Evolutionary conservation across 1,140 invertebrate species (phyloP).

Genomic region (Leptoteleia sp.): DNA sequence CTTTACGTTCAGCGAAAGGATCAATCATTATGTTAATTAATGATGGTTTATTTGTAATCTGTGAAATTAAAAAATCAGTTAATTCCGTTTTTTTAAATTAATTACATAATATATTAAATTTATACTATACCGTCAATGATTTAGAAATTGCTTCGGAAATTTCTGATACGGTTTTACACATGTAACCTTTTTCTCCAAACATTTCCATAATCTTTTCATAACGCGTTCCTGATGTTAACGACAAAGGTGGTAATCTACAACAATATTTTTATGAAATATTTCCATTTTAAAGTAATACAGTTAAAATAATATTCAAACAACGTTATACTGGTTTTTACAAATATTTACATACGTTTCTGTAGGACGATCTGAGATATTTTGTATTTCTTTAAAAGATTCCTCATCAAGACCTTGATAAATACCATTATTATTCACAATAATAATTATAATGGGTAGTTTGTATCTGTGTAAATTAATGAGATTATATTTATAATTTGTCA

Average conservation of each 20-base stretch:
- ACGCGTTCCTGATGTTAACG: slow-evolving; percentile 87
- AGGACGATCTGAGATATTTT: slow-evolving; percentile 83
- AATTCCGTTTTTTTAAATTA: slow-evolving; percentile 6
- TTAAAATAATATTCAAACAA: no score
- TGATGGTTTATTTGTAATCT: slow-evolving; percentile 86
- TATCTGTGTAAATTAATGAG: slow-evolving; percentile 83
- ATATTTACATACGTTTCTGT: slow-evolving; percentile 83
- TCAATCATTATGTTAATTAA: slow-evolving; percentile 96
- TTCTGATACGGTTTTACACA: slow-evolving; percentile 89
- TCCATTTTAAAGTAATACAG: no score
- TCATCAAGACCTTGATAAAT: slow-evolving; percentile 93
- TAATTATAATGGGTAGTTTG: slow-evolving; percentile 93
- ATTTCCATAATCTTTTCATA: slow-evolving; percentile 96
- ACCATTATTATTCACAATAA: slow-evolving; percentile 98
- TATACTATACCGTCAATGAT: slow-evolving; percentile 83
- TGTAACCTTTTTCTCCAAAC: slow-evolving; percentile 90
- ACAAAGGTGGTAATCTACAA: slow-evolving; percentile 90
- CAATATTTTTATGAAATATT: no score
- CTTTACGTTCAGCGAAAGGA: slow-evolving; percentile 93
- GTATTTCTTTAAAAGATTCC: slow-evolving; percentile 87
- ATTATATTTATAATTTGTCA: no score
- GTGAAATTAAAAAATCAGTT: slow-evolving; percentile 52
- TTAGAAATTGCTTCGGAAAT: slow-evolving; percentile 86
- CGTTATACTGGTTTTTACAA: background rate
- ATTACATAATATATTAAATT: slow-evolving; percentile 6